Conservation (phyloP, 2,113 vertebrate genomes). For the Pluvialis apricaria region DNA sequence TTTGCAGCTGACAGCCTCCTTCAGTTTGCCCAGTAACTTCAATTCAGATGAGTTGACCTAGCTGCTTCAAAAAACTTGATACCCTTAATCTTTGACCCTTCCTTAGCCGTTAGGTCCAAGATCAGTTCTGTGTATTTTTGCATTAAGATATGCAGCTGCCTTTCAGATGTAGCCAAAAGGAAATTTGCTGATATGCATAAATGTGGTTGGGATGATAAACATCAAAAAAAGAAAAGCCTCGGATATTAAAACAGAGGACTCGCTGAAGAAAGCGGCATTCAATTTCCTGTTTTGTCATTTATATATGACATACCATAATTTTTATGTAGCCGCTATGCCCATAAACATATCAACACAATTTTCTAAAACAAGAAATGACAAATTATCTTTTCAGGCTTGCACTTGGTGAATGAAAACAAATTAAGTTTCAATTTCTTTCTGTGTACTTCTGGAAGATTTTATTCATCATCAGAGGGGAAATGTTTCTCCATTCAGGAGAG, state of each 20-base stretch:
- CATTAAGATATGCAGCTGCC: conserved; percentile 51
- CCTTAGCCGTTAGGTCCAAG: conserved; percentile 14
- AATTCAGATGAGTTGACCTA: neutral
- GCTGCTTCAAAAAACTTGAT: neutral
- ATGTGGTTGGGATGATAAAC: conserved; percentile 66
- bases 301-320: conserved; percentile 51
- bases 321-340: conserved; percentile 48
- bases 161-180: conserved; percentile 65
- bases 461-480: conserved; percentile 60
- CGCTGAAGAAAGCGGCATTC: conserved; percentile 56
- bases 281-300: conserved; percentile 72
- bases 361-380: conserved; percentile 69
- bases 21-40: neutral
- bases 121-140: conserved; percentile 38
- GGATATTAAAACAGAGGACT: conserved; percentile 55
- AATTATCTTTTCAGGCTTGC: conserved; percentile 67
- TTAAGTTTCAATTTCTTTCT: conserved; percentile 70
- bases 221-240: conserved; percentile 58
- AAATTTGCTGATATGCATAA: conserved; percentile 71
- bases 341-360: conserved; percentile 61
- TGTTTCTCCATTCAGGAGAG: neutral
- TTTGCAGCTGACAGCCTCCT: neutral
- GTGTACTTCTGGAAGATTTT: conserved; percentile 41
- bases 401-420: conserved; percentile 69
- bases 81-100: neutral